Evolutionary conservation across 2,113 vertebrate species (phyloP), one percentile per base, ranked within the genome.

Genomic region (Orycteropus afer): DNA sequence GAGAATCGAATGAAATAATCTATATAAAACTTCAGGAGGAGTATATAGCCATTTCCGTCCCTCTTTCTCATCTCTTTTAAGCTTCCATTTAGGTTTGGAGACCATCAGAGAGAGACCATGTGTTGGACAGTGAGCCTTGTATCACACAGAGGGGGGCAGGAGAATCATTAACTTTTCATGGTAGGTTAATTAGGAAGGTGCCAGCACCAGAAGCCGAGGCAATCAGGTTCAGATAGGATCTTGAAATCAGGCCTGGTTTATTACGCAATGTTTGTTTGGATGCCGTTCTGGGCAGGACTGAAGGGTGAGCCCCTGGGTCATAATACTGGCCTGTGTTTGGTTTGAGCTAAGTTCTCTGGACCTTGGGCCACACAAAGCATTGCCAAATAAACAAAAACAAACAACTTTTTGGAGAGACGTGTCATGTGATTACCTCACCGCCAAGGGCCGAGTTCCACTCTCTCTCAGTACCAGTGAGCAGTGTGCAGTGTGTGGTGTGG

Each of bases 211-310:
- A 91, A 93, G 84, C 34, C 15, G 40, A n/a, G 89, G 45, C 53
- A 59, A 14, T 59, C 40, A 53, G 59, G 45, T 85, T 73, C 65
- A 42, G 80, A 67, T n/a, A 27, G 76, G 82, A 80, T 93, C 91
- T 91, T 90, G 95, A 86, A 32, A 84, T 81, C 76, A 53, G 86
- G 57, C 79, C 67, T 90, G 22, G 23, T 83, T 79, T 71, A 82
- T 96, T 93, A 79, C 69, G 76, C 63, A 86, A 89, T 78, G 79
- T 91, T 77, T 86, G 81, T 95, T 95, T 95, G 84, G 90, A 42
- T 93, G 42, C 29, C n/a, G 3, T 61, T 51, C 49, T 22, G 51
- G 77, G 67, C 82, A 49, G 73, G 76, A n/a, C 83, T 71, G 13
- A 34, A 0, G 23, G 87, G 34, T 15, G 53, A 86, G 53, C 94